Evolutionary conservation across 2,888 invertebrate genomes (phyloP).

Genomic region (Stramonita haemastoma): DNA sequence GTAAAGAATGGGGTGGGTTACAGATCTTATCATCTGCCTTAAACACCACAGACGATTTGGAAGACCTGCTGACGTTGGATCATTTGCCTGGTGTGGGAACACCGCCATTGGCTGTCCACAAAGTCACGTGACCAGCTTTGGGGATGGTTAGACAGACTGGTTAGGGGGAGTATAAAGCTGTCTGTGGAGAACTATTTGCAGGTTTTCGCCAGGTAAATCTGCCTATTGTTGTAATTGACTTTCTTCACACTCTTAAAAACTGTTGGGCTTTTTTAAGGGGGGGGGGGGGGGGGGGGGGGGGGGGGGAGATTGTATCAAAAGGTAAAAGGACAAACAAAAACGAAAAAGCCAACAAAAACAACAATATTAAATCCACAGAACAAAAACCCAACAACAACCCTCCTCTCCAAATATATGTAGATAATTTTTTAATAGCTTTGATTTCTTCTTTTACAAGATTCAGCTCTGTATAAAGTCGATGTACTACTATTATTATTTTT

Average conservation of each 20-base stretch:
- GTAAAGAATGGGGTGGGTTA: neutral
- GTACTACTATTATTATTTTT: too few species aligned
- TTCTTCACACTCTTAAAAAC: neutral
- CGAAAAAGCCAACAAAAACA: too few species aligned
- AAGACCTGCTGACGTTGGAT: conserved; percentile 23
- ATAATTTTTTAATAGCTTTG: too few species aligned
- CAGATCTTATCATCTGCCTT: conserved; percentile 14
- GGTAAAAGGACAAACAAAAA: too few species aligned
- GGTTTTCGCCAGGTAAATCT: conserved; percentile 34
- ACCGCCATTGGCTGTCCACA: conserved; percentile 26
- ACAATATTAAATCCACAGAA: too few species aligned
- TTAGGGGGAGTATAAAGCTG: neutral
- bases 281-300: too few species aligned
- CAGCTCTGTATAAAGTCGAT: too few species aligned
- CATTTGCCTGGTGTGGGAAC: conserved; percentile 12
- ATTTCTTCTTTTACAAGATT: too few species aligned
- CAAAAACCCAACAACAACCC: too few species aligned
- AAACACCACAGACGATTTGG: conserved; percentile 3
- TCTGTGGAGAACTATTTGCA: conserved; percentile 26
- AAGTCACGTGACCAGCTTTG: conserved; percentile 11
- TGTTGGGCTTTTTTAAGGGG: neutral
- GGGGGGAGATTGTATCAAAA: too few species aligned
- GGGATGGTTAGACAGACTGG: conserved; percentile 6
- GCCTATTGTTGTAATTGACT: too few species aligned
- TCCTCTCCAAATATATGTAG: too few species aligned